These are phyloP conservation scores for Pandemis heparana DNA, from an alignment of 2,888 invertebrate species.

Conservation along the genomic window DNA sequence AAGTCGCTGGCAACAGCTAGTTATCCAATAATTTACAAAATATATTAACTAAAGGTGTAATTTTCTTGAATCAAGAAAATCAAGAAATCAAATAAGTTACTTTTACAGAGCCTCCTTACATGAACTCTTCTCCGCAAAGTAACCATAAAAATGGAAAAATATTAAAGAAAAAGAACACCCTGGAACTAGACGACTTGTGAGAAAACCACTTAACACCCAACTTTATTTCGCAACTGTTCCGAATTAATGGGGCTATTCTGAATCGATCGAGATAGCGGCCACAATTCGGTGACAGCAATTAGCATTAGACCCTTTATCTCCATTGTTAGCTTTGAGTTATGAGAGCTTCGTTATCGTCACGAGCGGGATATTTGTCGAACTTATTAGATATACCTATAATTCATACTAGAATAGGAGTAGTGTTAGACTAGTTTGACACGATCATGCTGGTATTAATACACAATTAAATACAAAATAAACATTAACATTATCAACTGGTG, in stretches of 20 bases:
- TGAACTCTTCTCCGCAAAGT: too few species aligned
- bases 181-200: neutral
- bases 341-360: constrained; percentile 37
- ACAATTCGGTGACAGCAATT: constrained; percentile 42
- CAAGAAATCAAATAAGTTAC: too few species aligned
- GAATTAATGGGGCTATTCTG: constrained; percentile 38
- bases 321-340: constrained; percentile 43
- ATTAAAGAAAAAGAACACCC: neutral
- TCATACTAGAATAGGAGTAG: neutral
- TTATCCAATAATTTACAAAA: too few species aligned
- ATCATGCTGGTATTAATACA: neutral
- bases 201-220: constrained; percentile 12
- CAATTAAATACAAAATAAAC: neutral
- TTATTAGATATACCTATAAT: constrained; percentile 13
- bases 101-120: too few species aligned
- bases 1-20: too few species aligned
- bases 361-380: constrained; percentile 20
- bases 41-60: too few species aligned
- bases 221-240: constrained; percentile 32
- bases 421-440: neutral
- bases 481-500: too few species aligned
- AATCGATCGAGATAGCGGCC: constrained; percentile 38
- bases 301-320: constrained; percentile 38
- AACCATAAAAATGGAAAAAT: neutral
- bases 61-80: too few species aligned